Evolutionary conservation across 2,888 invertebrate genomes (phyloP).

Genomic region (Glaucopsyche alexis): DNA sequence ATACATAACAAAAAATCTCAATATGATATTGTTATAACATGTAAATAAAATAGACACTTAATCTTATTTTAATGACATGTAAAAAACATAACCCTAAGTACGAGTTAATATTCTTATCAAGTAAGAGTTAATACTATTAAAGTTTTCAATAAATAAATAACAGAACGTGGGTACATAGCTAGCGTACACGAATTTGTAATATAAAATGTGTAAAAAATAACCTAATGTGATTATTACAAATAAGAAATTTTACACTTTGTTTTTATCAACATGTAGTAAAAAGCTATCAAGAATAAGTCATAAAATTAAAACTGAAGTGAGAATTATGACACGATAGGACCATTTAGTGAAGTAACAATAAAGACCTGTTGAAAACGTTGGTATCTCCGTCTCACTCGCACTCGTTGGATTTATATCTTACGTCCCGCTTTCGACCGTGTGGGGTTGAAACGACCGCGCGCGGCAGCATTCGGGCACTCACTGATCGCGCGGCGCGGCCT

Average conservation of each 20-base stretch:
- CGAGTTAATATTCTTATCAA: no score
- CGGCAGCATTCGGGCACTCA: slow-evolving; percentile 64
- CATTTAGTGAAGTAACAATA: slow-evolving; percentile 72
- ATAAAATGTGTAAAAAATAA: no score
- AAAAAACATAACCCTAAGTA: no score
- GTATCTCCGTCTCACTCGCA: slow-evolving; percentile 57
- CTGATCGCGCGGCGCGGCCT: slow-evolving; percentile 56
- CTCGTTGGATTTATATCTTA: slow-evolving; percentile 50
- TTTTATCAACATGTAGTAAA: background rate
- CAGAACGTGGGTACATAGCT: no score
- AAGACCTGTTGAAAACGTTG: slow-evolving; percentile 76
- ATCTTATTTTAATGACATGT: no score
- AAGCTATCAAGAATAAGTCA: slow-evolving; percentile 30
- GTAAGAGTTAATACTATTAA: no score
- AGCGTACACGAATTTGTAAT: no score
- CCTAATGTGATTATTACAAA: no score
- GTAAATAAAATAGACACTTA: no score
- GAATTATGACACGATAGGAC: slow-evolving; percentile 70
- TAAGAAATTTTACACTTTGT: slow-evolving; percentile 1
- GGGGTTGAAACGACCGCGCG: slow-evolving; percentile 64
- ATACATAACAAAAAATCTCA: no score
- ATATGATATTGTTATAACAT: no score
- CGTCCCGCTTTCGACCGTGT: slow-evolving; percentile 52
- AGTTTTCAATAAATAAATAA: no score
- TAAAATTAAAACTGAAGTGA: slow-evolving; percentile 49